Conservation (phyloP, 2,888 invertebrate species). For the Stictocephala bisonia region DNA sequence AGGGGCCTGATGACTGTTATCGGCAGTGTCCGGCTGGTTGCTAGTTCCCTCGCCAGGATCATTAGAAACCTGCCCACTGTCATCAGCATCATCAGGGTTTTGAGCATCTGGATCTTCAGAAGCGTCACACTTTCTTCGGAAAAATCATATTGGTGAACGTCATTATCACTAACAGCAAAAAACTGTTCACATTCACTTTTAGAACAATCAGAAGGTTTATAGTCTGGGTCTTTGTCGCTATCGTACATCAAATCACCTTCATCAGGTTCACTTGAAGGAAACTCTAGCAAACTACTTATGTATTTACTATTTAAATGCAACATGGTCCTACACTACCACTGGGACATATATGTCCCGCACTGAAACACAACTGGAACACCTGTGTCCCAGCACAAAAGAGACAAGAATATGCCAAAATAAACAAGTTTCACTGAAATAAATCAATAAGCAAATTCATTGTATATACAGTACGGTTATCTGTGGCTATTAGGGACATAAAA, state of each 20-base stretch:
- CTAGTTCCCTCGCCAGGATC: background rate
- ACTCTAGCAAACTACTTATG: background rate
- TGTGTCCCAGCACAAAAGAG: background rate
- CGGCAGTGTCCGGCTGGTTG: background rate
- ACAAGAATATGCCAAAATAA: background rate
- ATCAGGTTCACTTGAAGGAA: background rate
- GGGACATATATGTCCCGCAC: slow-evolving; percentile 14
- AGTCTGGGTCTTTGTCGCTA: slow-evolving; percentile 26
- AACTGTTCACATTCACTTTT: slow-evolving; percentile 19
- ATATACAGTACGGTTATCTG: no score
- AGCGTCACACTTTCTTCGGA: background rate
- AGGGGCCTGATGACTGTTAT: background rate
- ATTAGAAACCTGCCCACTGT: background rate
- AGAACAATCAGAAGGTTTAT: slow-evolving; percentile 27
- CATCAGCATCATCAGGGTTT: slow-evolving; percentile 14
- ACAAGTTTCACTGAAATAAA: background rate
- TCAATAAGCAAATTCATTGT: no score
- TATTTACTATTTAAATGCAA: background rate
- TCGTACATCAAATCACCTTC: slow-evolving; percentile 28
- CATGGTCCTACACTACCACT: slow-evolving; percentile 10
- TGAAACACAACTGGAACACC: background rate
- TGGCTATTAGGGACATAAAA: no score
- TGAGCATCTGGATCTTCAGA: background rate
- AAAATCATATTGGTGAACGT: background rate
- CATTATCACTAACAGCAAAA: slow-evolving; percentile 2